Base-by-base conservation (phyloP, 2,888 invertebrate species). In the Mechanitis messenoides region DNA sequence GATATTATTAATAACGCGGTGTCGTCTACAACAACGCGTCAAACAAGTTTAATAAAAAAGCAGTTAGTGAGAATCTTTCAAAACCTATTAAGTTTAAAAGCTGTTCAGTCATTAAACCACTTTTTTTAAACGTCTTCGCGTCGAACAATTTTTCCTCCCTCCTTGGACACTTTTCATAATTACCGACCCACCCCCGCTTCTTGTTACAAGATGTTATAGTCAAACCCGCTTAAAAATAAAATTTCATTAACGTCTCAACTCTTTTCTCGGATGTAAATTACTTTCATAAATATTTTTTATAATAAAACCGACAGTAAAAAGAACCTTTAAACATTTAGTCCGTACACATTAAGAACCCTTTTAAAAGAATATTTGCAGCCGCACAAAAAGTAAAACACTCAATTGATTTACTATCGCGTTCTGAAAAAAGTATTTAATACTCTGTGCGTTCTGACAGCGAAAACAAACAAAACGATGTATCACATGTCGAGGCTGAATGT, bases 91-190 rank as follows among this genome's bases (percentile, higher is more conserved):
- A 86, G 71, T 84, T 79, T 85, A 82, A 87, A 86, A 86, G 87
- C 86, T 79, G 80, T 80, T 81, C 77, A 81, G 83, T 83, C 87
- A 84, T 88, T 87, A 87, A 78, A 85, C 80, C 80, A 76, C 77
- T 84, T 86, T 88, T 84, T 89, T 85, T 83, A 81, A 86, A 83
- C 81, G 85, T 78, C 77, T 75, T 74, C 79, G 72, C 78, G 77
- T 73, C 75, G 76, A 74, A 79, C 80, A 78, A 82, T 83, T 85
- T 86, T 84, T 85, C 82, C 80, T 73, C 79, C 81, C 84, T 76
- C 71, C 84, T 76, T 71, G 81, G 85, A 88, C 89, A 88, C 88
- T 90, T 87, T 88, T 87, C 88, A 86, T 87, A 88, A 89, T 90
- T 87, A 88, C 85, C 79, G 77, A 77, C 73, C 76, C 78, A 77